Evolutionary conservation across 2,888 invertebrate species (phyloP).

Genomic region (Drosophila monieri): DNA sequence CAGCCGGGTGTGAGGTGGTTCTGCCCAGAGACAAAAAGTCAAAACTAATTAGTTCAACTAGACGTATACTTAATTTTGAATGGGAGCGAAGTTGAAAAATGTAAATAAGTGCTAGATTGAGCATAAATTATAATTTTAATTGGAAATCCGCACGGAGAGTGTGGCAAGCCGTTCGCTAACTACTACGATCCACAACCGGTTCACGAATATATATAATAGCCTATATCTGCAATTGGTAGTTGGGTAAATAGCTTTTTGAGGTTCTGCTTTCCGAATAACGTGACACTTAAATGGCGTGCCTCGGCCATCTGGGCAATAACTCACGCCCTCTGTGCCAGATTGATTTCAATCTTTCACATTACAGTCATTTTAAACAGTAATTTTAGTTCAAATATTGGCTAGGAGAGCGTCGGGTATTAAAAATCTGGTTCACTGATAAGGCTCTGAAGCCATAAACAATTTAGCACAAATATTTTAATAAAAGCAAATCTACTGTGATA

Average conservation of each 20-base stretch:
- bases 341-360: slow-evolving; percentile 62
- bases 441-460: slow-evolving; percentile 28
- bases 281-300: slow-evolving; percentile 66
- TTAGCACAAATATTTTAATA: slow-evolving; percentile 16
- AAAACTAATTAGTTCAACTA: slow-evolving; percentile 82
- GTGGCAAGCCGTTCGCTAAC: slow-evolving; percentile 55
- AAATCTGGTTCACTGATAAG: slow-evolving; percentile 20
- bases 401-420: slow-evolving; percentile 29
- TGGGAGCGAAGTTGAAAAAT: slow-evolving; percentile 54
- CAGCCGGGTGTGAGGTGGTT: slow-evolving; percentile 13
- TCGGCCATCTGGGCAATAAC: slow-evolving; percentile 37
- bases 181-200: slow-evolving; percentile 49
- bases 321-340: slow-evolving; percentile 52
- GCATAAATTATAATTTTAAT: slow-evolving; percentile 54
- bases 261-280: slow-evolving; percentile 27
- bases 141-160: slow-evolving; percentile 36
- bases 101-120: slow-evolving; percentile 44
- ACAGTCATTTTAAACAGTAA: slow-evolving; percentile 60
- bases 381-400: slow-evolving; percentile 57
- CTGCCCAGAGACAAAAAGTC: slow-evolving; percentile 42
- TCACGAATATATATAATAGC: slow-evolving; percentile 5
- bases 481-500: background rate
- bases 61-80: slow-evolving; percentile 72
- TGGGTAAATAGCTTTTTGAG: slow-evolving; percentile 36
- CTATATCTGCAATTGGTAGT: slow-evolving; percentile 28